Evolutionary conservation across 2,113 vertebrate genomes (phyloP), one percentile per base, ranked within the genome.

Genomic region (Lonchura striata): DNA sequence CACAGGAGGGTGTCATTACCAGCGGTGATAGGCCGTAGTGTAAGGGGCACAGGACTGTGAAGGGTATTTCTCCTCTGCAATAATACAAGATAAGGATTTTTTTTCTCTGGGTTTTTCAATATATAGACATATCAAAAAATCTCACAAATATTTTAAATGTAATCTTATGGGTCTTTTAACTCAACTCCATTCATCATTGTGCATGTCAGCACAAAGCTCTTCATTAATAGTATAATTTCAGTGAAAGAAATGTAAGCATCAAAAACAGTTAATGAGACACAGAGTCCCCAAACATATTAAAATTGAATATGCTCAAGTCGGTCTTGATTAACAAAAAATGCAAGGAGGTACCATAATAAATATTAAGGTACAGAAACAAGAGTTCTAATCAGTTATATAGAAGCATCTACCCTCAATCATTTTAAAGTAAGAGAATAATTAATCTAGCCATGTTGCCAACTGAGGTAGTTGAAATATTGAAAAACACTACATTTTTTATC

Each of bases 361-460:
- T 10, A 64, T 22, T 30, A 44, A 15, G 3, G 9, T 31, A 4
- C 8, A 22, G 9, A 31, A 35, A 35, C 15, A 37, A 10, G 11
- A 46, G 5, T 28, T 86, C 12, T 33, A 8, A 20, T 56, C 6
- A 1, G 10, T 52, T 74, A 28, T 20, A 52, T 37, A 14, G 37
- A 47, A 61, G 20, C 16, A n/a, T 8, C 28, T 18, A 7, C 15
- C 10, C 28, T 72, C 5, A 9, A 2, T 30, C 0, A 0, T 15
- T 66, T 39, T 41, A 25, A 72, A 83, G 15, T 8, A 28, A 35
- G 37, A 50, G n/a, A 66, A 11, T 35, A 60, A 35, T 61, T 65
- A 3, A 31, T 35, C 6, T 9, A 75, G 31, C 24, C 6, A 2
- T 5, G 8, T 44, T 81, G 18, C 9, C 13, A 16, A 11, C n/a